phyloP scores from a whole-genome alignment of 2,888 invertebrate genomes.

The Chromoteleia sp. region DNA sequence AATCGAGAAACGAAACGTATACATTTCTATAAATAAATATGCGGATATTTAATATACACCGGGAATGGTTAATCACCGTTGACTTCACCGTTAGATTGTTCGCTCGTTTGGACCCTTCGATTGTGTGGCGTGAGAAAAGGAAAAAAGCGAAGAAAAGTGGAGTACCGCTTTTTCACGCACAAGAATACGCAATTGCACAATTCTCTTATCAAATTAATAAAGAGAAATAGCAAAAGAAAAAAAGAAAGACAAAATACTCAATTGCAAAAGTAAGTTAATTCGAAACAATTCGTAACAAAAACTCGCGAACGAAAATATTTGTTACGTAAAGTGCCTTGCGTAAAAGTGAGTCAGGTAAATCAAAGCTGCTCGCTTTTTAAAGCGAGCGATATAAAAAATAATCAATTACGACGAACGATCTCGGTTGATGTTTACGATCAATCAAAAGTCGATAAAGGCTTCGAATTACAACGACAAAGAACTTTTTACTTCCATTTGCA shows the following conservation, averaged over 20 bases:
- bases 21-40: constrained; percentile 43
- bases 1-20: constrained; percentile 8
- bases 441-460: too few species aligned
- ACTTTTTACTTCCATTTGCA: too few species aligned
- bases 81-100: constrained; percentile 59
- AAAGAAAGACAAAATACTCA: not conserved
- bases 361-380: too few species aligned
- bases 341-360: not conserved
- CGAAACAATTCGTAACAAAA: not conserved
- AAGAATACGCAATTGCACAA: constrained; percentile 21
- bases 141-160: constrained; percentile 53
- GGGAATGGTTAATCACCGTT: constrained; percentile 55
- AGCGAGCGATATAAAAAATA: too few species aligned
- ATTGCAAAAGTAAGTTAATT: constrained; percentile 27
- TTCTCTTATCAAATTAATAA: constrained; percentile 16
- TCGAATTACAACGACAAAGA: too few species aligned
- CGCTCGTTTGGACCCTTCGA: constrained; percentile 14
- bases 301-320: too few species aligned
- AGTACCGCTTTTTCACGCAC: constrained; percentile 22
- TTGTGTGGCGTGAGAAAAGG: constrained; percentile 45
- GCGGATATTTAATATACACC: constrained; percentile 48
- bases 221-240: not conserved
- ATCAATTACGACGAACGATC: too few species aligned
- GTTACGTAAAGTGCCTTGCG: not conserved
- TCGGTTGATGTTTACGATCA: too few species aligned